A percentile compares a stretch with the other conserved stretches of the same genome.
Conservation (phyloP, 1,140 invertebrate species). For the Semibalanus balanoides region DNA sequence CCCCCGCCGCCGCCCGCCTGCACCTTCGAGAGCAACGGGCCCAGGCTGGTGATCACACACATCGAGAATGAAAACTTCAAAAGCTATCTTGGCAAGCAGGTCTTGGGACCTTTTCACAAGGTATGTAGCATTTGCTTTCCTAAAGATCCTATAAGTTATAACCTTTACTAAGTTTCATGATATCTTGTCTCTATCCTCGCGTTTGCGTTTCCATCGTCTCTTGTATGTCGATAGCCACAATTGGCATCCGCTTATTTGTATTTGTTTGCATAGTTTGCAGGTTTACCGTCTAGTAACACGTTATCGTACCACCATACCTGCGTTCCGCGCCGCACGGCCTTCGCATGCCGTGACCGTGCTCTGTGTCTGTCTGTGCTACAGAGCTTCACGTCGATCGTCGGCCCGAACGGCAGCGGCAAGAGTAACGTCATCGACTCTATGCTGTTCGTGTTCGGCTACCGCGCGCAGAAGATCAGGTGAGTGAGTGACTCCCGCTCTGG, state of each 20-base stretch:
- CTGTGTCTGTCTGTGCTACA: too few relatives aligned
- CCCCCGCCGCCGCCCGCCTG: constrained; percentile 55
- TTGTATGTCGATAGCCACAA: too few relatives aligned
- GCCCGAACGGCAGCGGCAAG: constrained; percentile 99
- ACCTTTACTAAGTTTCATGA: too few relatives aligned
- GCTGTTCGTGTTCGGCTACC: constrained; percentile 97
- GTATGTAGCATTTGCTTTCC: constrained; percentile 19
- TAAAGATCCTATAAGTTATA: too few relatives aligned
- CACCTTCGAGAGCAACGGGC: constrained; percentile 48
- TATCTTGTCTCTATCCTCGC: not conserved
- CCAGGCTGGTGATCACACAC: constrained; percentile 76
- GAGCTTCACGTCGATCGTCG: constrained; percentile 93
- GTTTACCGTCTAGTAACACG: too few relatives aligned
- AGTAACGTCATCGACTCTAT: constrained; percentile 99
- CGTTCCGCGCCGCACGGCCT: too few relatives aligned
- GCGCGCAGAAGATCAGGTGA: constrained; percentile 77
- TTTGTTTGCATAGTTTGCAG: too few relatives aligned
- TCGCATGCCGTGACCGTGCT: too few relatives aligned
- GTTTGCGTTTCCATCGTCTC: too few relatives aligned
- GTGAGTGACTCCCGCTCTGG: too few relatives aligned
- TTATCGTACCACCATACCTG: too few relatives aligned
- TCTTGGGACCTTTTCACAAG: constrained; percentile 40
- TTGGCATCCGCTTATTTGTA: too few relatives aligned
- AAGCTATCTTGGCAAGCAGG: constrained; percentile 76
- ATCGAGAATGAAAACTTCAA: constrained; percentile 95